Percentiles rank a stretch among this genome's conserved stretches.
Conservation (phyloP, 1,140 invertebrate species). For the Oryctes rhinoceros region DNA sequence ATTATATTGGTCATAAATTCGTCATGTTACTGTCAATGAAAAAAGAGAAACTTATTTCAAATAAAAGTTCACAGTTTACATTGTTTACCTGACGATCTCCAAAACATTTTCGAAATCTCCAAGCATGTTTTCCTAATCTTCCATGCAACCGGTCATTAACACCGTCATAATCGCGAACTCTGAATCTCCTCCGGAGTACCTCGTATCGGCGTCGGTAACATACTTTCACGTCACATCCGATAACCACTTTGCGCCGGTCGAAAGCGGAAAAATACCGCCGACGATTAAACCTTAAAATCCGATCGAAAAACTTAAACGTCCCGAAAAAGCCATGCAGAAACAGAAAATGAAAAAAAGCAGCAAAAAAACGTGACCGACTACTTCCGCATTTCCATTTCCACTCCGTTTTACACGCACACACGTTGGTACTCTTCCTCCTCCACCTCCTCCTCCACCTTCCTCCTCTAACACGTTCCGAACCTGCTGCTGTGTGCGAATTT, state of each 20-base stretch:
- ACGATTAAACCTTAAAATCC: background rate
- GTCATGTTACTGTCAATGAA: no score
- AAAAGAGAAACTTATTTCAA: no score
- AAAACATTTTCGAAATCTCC: background rate
- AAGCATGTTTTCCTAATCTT: slow-evolving; percentile 18
- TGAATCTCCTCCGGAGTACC: background rate
- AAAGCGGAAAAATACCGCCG: background rate
- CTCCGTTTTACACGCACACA: background rate
- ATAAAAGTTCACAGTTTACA: no score
- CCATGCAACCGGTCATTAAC: background rate
- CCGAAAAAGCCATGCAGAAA: slow-evolving; percentile 1
- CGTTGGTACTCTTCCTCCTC: background rate
- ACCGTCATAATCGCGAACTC: background rate
- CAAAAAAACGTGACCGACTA: slow-evolving; percentile 8
- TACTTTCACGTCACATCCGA: background rate
- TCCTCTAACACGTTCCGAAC: background rate
- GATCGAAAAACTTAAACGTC: background rate
- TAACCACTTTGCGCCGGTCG: background rate
- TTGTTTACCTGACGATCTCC: background rate
- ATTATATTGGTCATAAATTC: no score
- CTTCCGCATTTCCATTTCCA: slow-evolving; percentile 19
- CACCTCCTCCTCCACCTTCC: background rate
- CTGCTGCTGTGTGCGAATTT: slow-evolving; percentile 1
- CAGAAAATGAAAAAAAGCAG: background rate
- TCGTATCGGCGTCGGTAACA: background rate